phyloP scores from a whole-genome alignment of 2,888 invertebrate genomes.

The Drosophila peninsularis region DNA sequence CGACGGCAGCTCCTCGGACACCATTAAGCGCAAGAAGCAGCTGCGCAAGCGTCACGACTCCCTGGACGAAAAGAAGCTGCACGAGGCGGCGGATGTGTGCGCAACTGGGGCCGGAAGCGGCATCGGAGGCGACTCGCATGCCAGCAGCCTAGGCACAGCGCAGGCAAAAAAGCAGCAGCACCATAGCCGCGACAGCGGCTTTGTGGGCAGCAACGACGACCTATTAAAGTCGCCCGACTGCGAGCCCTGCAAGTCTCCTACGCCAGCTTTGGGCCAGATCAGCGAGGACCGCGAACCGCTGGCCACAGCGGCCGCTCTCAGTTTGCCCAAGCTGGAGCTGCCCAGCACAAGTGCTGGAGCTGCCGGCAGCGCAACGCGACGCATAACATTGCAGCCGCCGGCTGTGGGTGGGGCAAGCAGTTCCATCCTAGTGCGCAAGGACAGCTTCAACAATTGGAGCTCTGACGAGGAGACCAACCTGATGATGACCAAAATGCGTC shows the following conservation, averaged over 20 bases:
- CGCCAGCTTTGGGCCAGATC: slow-evolving; percentile 73
- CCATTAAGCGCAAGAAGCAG: slow-evolving; percentile 92
- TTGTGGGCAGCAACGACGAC: slow-evolving; percentile 95
- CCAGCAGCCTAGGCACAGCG: slow-evolving; percentile 85
- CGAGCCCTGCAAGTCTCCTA: slow-evolving; percentile 76
- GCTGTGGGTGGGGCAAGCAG: slow-evolving; percentile 73
- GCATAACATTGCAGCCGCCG: slow-evolving; percentile 45
- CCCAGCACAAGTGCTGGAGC: slow-evolving; percentile 50
- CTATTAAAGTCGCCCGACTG: slow-evolving; percentile 87
- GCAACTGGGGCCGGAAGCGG: slow-evolving; percentile 20
- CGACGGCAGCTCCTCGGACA: slow-evolving; percentile 86
- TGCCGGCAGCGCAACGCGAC: slow-evolving; percentile 10
- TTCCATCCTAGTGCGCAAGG: slow-evolving; percentile 89
- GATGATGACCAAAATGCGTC: slow-evolving; percentile 97
- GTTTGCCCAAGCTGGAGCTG: slow-evolving; percentile 47
- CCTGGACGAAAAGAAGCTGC: slow-evolving; percentile 85
- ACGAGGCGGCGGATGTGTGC: slow-evolving; percentile 53
- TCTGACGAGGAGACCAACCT: slow-evolving; percentile 97
- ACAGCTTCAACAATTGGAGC: slow-evolving; percentile 97
- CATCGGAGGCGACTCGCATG: slow-evolving; percentile 64
- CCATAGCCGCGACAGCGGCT: slow-evolving; percentile 94
- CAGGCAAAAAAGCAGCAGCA: slow-evolving; percentile 87
- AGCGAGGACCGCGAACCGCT: slow-evolving; percentile 84
- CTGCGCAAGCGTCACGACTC: slow-evolving; percentile 88
- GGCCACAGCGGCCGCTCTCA: slow-evolving; percentile 6